These are phyloP conservation scores for Pachycephala philippinensis DNA, from an alignment of 2,113 vertebrate genomes.

Conservation along the genomic window DNA sequence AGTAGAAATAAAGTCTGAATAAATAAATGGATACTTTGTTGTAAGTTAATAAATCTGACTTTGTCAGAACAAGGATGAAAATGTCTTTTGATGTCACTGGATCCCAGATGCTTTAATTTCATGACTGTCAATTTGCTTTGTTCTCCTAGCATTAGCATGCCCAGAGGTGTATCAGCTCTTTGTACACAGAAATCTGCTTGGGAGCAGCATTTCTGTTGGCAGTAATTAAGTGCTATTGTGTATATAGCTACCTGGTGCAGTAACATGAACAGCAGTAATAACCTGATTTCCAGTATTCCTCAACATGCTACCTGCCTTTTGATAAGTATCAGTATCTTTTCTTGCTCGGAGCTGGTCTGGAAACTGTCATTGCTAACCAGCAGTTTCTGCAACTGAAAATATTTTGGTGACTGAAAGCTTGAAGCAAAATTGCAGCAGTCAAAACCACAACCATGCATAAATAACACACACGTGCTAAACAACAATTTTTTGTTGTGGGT, in stretches of 20 bases:
- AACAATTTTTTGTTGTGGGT: not conserved
- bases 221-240: not conserved
- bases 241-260: not conserved
- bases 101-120: not conserved
- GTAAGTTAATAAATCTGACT: not conserved
- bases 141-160: not conserved
- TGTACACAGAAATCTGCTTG: not conserved
- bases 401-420: not conserved
- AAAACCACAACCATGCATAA: not conserved
- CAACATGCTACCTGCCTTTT: not conserved
- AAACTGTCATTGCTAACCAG: not conserved
- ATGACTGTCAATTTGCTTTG: not conserved
- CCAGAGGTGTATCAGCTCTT: not conserved
- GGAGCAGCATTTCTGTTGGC: not conserved
- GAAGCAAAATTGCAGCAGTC: not conserved
- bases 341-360: not conserved
- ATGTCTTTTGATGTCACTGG: not conserved
- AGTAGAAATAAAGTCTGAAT: not conserved
- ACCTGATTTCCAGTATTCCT: not conserved
- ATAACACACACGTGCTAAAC: not conserved
- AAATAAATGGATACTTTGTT: not conserved
- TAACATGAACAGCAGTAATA: not conserved
- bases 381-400: not conserved
- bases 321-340: not conserved
- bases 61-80: not conserved